A percentile compares a stretch with the other conserved stretches of the same genome.
These are phyloP conservation scores for Phalacrocorax carbo DNA, from an alignment of 2,113 vertebrate species.

Conservation along the genomic window DNA sequence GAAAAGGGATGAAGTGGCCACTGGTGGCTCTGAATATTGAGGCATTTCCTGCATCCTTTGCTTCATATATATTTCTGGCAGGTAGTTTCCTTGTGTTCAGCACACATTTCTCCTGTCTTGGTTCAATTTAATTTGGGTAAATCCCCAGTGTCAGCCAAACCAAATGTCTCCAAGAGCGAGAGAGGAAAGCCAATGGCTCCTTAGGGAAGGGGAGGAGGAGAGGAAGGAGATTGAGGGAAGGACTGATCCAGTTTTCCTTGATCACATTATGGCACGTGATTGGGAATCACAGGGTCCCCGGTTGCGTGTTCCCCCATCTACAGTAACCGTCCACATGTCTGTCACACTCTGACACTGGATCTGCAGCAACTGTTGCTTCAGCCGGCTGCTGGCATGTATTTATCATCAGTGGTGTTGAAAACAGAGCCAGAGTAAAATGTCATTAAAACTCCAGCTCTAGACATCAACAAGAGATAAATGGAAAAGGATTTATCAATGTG, in stretches of 20 bases:
- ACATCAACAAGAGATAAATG: neutral
- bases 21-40: neutral
- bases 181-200: neutral
- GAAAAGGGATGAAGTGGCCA: neutral
- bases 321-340: conserved; percentile 33
- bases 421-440: neutral
- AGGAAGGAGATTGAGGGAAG: neutral
- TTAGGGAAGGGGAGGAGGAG: neutral
- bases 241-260: neutral
- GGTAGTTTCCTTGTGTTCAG: neutral
- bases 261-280: conserved; percentile 30
- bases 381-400: conserved; percentile 9
- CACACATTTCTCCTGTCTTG: neutral
- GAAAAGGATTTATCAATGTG: neutral
- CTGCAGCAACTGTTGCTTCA: conserved; percentile 61
- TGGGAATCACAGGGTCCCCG: conserved; percentile 1
- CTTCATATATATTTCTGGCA: neutral
- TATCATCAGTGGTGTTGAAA: conserved; percentile 20
- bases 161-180: neutral
- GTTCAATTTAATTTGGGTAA: neutral
- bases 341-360: conserved; percentile 71
- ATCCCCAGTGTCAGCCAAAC: neutral
- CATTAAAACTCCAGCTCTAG: neutral
- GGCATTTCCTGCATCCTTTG: neutral
- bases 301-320: neutral